Evolutionary conservation across 2,797 vertebrate genomes (phyloP), one percentile per base, ranked within the genome.

Genomic region (Alauda arvensis): DNA sequence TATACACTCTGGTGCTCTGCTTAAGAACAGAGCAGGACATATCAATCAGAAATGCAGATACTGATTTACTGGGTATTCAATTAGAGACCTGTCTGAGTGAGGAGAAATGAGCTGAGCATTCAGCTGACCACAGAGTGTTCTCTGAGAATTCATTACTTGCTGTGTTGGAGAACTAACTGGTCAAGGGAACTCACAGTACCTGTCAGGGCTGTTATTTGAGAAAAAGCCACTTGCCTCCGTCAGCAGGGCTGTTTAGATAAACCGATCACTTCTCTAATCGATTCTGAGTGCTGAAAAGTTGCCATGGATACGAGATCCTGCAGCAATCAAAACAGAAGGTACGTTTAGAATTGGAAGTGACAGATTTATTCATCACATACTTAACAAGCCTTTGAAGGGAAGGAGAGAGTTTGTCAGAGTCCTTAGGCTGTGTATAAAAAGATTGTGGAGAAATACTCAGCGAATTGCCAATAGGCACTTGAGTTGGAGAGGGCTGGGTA

Each of bases 321-420:
- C 83, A 95, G 94, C 95, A 94, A 96, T 97, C 96, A 97, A 95
- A 97, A 96, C 96, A 97, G 96, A 97, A 97, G 97, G 97, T 95
- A 95, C 96, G 96, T 95, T 97, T 95, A 96, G 97, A 97, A 98
- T 98, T 97, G 96, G 95, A 97, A 97, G 95, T 98, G 98, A 98
- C 98, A 98, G 98, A 97, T 98, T 98, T 98, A 98, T 98, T 98
- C 98, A 98, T 98, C 98, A 97, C 93, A 95, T 94, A 97, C 97
- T 98, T 98, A 98, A 98, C 97, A 97, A 97, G 97, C 97, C 98
- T 98, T 98, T 96, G 96, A 98, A 98, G 97, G 97, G 95, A 96
- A 93, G 95, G 95, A 96, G 96, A 94, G 93, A 92, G 96, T 94
- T 96, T 96, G 95, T 94, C 39, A 60, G 93, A 96, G 93, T 96